A percentile compares a stretch with the other conserved stretches of the same genome.
phyloP scores from a whole-genome alignment of 2,797 vertebrate genomes.

The Tauraco hartlaubi region DNA sequence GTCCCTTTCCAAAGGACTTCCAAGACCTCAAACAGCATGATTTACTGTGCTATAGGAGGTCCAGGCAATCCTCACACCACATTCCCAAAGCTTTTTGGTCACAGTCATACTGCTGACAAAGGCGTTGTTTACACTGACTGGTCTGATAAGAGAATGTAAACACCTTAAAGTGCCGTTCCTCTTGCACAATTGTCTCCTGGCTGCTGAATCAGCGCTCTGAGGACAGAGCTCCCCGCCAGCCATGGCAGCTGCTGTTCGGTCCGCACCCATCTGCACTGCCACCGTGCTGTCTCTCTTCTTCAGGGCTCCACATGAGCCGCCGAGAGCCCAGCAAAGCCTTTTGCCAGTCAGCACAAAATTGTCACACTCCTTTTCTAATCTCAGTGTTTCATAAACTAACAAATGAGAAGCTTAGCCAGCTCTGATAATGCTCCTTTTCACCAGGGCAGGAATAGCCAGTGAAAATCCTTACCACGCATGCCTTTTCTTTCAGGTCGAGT shows the following conservation, averaged over 20 bases:
- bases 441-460: not conserved
- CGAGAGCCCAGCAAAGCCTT: not conserved
- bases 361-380: not conserved
- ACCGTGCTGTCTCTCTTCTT: not conserved
- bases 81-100: slow-evolving; percentile 42
- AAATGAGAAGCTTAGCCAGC: not conserved
- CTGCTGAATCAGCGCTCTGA: slow-evolving; percentile 65
- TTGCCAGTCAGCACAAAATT: not conserved
- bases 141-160: slow-evolving; percentile 44
- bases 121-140: slow-evolving; percentile 23
- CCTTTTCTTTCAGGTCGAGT: not conserved
- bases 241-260: not conserved
- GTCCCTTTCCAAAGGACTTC: not conserved
- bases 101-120: slow-evolving; percentile 29
- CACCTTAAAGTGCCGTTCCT: slow-evolving; percentile 44
- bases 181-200: slow-evolving; percentile 55
- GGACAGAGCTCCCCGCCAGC: slow-evolving; percentile 37
- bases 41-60: not conserved
- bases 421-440: not conserved
- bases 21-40: not conserved
- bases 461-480: not conserved
- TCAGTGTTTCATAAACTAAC: not conserved
- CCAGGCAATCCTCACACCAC: not conserved
- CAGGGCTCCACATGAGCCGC: not conserved
- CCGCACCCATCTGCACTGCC: not conserved